Conservation (phyloP, 1,140 invertebrate genomes). For the Lineus longissimus region DNA sequence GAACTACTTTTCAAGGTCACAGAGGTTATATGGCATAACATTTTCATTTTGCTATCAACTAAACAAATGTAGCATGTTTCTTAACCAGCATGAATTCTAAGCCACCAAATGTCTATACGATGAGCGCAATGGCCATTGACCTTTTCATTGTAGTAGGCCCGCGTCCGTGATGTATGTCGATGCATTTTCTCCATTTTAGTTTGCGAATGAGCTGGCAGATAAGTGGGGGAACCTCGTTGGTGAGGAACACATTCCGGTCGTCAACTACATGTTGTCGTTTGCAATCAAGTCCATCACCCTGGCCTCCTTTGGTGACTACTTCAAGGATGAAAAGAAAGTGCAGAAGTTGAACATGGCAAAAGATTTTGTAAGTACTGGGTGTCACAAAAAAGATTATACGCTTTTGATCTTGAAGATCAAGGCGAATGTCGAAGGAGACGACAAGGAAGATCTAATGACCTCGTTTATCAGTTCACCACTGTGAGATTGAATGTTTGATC, state of each 20-base stretch:
- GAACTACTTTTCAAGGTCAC: too few species aligned
- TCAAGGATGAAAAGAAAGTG: conserved; percentile 35
- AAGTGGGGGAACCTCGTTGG: conserved; percentile 26
- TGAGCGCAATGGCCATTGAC: too few species aligned
- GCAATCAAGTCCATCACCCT: conserved; percentile 29
- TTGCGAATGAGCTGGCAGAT: conserved; percentile 26
- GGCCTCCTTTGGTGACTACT: conserved; percentile 27
- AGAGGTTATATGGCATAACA: too few species aligned
- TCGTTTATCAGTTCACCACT: too few species aligned
- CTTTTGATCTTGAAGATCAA: too few species aligned
- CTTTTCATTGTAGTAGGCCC: conserved; percentile 5
- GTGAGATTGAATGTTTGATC: too few species aligned
- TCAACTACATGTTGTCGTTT: conserved; percentile 35
- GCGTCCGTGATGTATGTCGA: conserved; percentile 11
- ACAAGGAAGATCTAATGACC: too few species aligned
- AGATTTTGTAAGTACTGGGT: conserved; percentile 31
- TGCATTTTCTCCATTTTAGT: conserved; percentile 22
- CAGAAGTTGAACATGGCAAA: conserved; percentile 27
- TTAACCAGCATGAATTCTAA: too few species aligned
- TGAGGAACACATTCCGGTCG: conserved; percentile 38
- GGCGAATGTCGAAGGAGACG: too few species aligned
- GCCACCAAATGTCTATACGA: too few species aligned
- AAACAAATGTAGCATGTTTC: too few species aligned
- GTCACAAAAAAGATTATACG: background rate
- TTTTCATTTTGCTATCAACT: too few species aligned